These are phyloP conservation scores for Heliconius nattereri DNA, from an alignment of 1,140 invertebrate species.

Conservation along the genomic window DNA sequence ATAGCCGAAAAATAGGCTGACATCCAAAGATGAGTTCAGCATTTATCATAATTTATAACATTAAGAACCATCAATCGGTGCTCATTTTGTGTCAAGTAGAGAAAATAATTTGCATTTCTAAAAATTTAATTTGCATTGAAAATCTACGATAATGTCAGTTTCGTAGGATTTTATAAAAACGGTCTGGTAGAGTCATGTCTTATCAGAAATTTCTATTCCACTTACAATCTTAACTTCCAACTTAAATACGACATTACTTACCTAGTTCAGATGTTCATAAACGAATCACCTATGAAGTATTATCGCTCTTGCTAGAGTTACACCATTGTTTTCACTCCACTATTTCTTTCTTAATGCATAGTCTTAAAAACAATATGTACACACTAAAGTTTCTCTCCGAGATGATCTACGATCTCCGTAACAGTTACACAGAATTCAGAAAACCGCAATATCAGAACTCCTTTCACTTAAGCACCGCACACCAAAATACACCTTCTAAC, in stretches of 20 bases:
- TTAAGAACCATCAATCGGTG: no score
- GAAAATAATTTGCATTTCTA: not conserved
- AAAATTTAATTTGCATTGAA: not conserved
- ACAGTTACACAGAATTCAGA: slow-evolving; percentile 54
- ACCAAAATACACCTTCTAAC: slow-evolving; percentile 62
- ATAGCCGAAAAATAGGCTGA: slow-evolving; percentile 29
- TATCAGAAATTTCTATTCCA: no score
- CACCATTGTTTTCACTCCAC: slow-evolving; percentile 13
- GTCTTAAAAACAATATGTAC: slow-evolving; percentile 1
- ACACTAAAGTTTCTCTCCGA: slow-evolving; percentile 30
- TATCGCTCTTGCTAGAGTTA: slow-evolving; percentile 11
- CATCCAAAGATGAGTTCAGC: slow-evolving; percentile 26
- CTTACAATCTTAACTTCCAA: no score
- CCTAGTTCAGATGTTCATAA: slow-evolving; percentile 46
- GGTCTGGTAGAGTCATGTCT: no score
- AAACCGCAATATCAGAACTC: slow-evolving; percentile 54
- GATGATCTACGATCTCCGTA: slow-evolving; percentile 43
- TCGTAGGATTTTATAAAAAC: not conserved
- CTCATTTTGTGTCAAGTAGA: not conserved
- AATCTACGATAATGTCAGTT: not conserved
- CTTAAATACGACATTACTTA: slow-evolving; percentile 21
- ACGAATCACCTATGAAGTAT: slow-evolving; percentile 37
- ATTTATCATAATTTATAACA: no score
- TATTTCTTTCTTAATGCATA: slow-evolving; percentile 32
- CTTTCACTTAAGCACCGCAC: slow-evolving; percentile 71